Conservation (phyloP, 1,140 invertebrate species). For the Calosoma granatense region DNA sequence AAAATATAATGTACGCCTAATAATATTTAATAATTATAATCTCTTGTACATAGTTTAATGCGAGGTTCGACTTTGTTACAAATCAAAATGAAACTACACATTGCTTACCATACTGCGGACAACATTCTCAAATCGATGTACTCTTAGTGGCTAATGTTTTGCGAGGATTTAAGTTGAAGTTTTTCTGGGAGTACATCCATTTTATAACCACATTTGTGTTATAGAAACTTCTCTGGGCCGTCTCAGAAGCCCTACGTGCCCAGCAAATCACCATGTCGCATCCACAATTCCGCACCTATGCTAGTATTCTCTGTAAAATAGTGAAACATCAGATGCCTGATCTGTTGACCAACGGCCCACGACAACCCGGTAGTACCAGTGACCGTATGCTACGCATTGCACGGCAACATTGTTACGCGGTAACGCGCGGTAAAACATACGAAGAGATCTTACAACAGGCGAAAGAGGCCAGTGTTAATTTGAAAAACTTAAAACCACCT, state of each 20-base stretch:
- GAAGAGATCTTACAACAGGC: conserved; percentile 43
- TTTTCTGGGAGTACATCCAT: no score
- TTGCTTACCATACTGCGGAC: no score
- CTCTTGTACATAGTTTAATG: no score
- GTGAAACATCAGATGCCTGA: conserved; percentile 36
- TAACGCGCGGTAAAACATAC: conserved; percentile 47
- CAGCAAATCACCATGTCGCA: conserved; percentile 53
- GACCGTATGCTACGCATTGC: conserved; percentile 50
- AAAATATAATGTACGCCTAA: no score
- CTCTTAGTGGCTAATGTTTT: no score
- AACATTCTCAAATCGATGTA: no score
- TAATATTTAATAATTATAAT: no score
- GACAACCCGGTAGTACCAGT: conserved; percentile 39
- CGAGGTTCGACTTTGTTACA: no score
- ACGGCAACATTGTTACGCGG: conserved; percentile 46
- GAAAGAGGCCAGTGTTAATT: conserved; percentile 28
- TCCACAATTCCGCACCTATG: conserved; percentile 51
- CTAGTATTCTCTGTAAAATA: conserved; percentile 42
- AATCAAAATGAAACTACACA: no score
- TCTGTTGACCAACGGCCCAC: conserved; percentile 35
- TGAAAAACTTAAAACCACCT: conserved; percentile 24
- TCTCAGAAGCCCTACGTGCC: conserved; percentile 49
- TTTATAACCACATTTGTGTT: no score
- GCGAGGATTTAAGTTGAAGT: neutral
- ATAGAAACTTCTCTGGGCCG: conserved; percentile 60